Percentiles rank a stretch among this genome's conserved stretches.
Evolutionary conservation across 1,140 invertebrate genomes (phyloP).

Genomic region (Condylostylus longicornis): DNA sequence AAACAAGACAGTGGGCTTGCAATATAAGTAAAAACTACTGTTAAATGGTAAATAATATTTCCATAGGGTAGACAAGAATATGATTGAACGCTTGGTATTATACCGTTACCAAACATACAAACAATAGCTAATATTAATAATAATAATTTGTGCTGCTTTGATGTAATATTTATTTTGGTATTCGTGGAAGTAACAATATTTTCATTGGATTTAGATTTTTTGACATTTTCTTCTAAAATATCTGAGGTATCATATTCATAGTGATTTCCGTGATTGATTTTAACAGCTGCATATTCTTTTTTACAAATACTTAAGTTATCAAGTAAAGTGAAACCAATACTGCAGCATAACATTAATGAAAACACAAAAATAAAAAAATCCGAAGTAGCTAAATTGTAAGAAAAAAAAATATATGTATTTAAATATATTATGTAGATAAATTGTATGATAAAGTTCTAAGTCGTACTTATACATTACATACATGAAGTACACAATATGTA

Average conservation of each 20-base stretch:
- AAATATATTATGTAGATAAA: too few relatives aligned
- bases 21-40: slow-evolving; percentile 64
- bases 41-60: slow-evolving; percentile 62
- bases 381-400: too few relatives aligned
- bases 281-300: slow-evolving; percentile 30
- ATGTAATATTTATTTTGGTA: too few relatives aligned
- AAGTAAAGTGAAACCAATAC: slow-evolving; percentile 42
- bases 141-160: slow-evolving; percentile 34
- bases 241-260: slow-evolving; percentile 25
- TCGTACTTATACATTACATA: too few relatives aligned
- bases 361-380: slow-evolving; percentile 59
- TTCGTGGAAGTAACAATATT: too few relatives aligned
- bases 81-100: slow-evolving; percentile 69
- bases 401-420: too few relatives aligned
- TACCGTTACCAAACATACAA: slow-evolving; percentile 57
- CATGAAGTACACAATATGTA: too few relatives aligned
- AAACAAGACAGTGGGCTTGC: slow-evolving; percentile 73
- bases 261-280: slow-evolving; percentile 23
- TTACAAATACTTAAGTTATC: slow-evolving; percentile 33
- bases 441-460: too few relatives aligned
- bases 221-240: slow-evolving; percentile 6
- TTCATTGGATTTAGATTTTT: too few relatives aligned
- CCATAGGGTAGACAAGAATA: slow-evolving; percentile 83
- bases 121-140: slow-evolving; percentile 39
- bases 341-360: slow-evolving; percentile 39